Evolutionary conservation across 2,797 vertebrate species (phyloP).

Genomic region (Avahi laniger): DNA sequence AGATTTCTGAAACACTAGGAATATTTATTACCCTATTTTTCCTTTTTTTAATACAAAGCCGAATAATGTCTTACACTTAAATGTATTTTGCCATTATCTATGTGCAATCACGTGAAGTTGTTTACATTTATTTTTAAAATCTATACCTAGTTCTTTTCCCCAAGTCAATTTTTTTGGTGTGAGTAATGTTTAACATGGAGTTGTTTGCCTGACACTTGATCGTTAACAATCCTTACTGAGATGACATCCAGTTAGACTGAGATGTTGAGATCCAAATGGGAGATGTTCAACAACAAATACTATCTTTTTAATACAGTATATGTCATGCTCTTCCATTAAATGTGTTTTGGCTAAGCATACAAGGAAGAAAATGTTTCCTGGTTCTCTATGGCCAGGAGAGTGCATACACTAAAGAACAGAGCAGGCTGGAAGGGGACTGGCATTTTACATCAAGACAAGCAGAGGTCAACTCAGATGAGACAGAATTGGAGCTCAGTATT

Average conservation of each 20-base stretch:
- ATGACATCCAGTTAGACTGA: not conserved
- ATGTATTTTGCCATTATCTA: not conserved
- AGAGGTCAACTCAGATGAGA: not conserved
- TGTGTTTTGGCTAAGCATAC: not conserved
- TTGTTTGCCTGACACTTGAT: not conserved
- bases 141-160: not conserved
- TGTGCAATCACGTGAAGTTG: not conserved
- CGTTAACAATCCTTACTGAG: not conserved
- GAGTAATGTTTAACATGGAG: conserved; percentile 12
- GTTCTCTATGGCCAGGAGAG: not conserved
- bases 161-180: not conserved
- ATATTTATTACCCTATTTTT: not conserved
- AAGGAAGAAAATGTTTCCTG: not conserved
- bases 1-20: not conserved
- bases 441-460: not conserved
- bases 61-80: not conserved
- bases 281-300: not conserved
- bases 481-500: not conserved
- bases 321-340: not conserved
- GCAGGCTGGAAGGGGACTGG: not conserved
- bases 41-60: not conserved
- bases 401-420: not conserved
- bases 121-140: conserved; percentile 30
- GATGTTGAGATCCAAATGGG: not conserved
- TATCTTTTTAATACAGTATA: not conserved